Evolutionary conservation across 2,888 invertebrate species (phyloP), one percentile per base, ranked within the genome.

Genomic region (Holacanthella duospinosa): DNA sequence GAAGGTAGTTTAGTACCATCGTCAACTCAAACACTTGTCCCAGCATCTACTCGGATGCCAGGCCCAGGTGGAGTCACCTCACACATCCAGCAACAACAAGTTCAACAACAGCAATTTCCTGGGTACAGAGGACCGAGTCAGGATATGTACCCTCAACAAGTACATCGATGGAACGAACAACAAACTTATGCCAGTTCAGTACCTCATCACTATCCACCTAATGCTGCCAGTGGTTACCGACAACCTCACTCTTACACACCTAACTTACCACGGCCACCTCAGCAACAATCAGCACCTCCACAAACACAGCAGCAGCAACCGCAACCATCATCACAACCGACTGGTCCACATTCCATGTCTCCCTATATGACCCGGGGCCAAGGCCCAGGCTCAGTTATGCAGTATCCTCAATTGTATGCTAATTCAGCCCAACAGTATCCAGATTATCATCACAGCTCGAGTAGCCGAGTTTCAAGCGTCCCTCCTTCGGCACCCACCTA

Each of bases 271-370:
- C 58, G 71, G 59, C 72, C 71, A 0, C 72, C 72, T 1, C 71
- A 71, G 56, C 70, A 66, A 12, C 56, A 43, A n/a, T 43, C 43
- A n/a, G 44, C 60, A 44, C 53, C 21, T 36, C 65, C 61, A 55
- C 66, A 64, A 25, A 29, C 61, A 36, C 61, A 61, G 44, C 55
- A 61, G 28, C 66, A 65, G 6, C 66, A 55, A 55, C 72, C 68
- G 66, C 73, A 62, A 65, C 71, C 80, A 79, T 76, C 80, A 79
- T 75, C 76, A 66, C 73, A 73, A 78, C 81, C 81, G 75, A 77
- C 76, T 74, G 69, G 77, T 75, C 71, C 67, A 55, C 72, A 72
- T 63, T 69, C 68, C 72, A 71, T 71, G 48, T 9, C 19, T 72
- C 72, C 72, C 64, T 72, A 70, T 66, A 71, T 72, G 71, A 61